Evolutionary conservation across 2,888 invertebrate genomes (phyloP).

Genomic region (Plagiodera versicolora): DNA sequence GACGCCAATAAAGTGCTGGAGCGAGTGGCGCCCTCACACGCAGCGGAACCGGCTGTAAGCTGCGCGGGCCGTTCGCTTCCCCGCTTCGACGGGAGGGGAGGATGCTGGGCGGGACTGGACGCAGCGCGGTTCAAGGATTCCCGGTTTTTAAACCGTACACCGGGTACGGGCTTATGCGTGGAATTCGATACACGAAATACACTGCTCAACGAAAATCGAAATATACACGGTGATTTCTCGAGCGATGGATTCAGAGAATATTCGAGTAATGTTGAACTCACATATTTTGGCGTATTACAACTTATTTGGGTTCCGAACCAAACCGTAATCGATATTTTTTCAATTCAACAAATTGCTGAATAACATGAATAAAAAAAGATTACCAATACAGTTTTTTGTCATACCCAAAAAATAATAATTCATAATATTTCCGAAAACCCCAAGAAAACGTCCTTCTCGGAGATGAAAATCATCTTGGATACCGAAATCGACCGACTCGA

Average conservation of each 20-base stretch:
- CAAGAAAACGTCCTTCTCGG: too few species aligned
- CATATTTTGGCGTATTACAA: too few species aligned
- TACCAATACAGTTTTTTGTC: too few species aligned
- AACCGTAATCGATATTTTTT: too few species aligned
- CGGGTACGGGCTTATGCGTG: not conserved
- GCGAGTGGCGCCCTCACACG: constrained; percentile 52
- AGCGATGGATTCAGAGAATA: too few species aligned
- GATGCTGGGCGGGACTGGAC: not conserved
- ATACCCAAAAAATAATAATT: too few species aligned
- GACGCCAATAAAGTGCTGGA: constrained; percentile 52
- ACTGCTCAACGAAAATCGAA: not conserved
- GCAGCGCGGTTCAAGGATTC: constrained; percentile 1
- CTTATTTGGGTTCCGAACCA: too few species aligned
- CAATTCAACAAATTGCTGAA: too few species aligned
- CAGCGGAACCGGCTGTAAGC: constrained; percentile 46
- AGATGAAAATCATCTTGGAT: constrained; percentile 7
- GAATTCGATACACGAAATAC: not conserved
- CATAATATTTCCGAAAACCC: too few species aligned
- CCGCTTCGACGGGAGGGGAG: not conserved
- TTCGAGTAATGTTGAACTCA: too few species aligned
- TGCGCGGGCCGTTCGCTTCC: constrained; percentile 4
- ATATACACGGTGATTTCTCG: too few species aligned
- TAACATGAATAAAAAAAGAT: too few species aligned
- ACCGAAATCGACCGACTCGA: not conserved
- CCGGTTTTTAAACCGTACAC: not conserved